Base-by-base conservation (phyloP, 2,888 invertebrate species). In the Galerucella nymphaeae region DNA sequence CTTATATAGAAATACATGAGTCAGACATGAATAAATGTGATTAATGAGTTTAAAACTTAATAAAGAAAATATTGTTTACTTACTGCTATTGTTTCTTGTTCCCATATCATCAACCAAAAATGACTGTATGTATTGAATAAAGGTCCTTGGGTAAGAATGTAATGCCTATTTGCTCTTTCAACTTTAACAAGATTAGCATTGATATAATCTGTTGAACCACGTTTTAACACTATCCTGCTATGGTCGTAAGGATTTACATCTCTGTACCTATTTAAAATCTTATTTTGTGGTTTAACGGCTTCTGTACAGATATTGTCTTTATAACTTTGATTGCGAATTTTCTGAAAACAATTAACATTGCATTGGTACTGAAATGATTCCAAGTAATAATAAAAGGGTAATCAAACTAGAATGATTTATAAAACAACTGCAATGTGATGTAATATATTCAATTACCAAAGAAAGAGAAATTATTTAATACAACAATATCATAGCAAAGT, bases 51-150 rank as follows among this genome's bases (percentile, higher is more conserved):
- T 45, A 45, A 45, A 42, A 11, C 11, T 2, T 48, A 30, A 30
- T 30, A 30, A 38, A 38, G 30, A 38, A 38, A 38, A 14, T 48
- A n/a, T n/a, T 48, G 48, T 30, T 14, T 20, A 65, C 74, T 74
- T 68, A 74, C 74, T 48, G 95, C 97, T 86, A 91, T 93, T 79
- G 93, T 92, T 78, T 94, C 91, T 87, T 98, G 97, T 87, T 98
- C 97, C 98, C 98, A 98, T 20, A 97, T 92, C 98, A 98, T 98
- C 71, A 96, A 88, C 98, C 98, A 99, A 87, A 98, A 98, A 85
- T 98, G 98, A 72, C 94, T 93, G 64, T 94, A 91, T 23, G 98
- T 98, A 83, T 91, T 90, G 74, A 91, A 90, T 75, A 98, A 88
- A 9, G 98, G 98, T 69, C 98, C 98, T 90, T 98, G 96, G n/a